These are phyloP conservation scores for Fissipunctia ypsillon DNA, from an alignment of 2,888 invertebrate species.

Conservation along the genomic window DNA sequence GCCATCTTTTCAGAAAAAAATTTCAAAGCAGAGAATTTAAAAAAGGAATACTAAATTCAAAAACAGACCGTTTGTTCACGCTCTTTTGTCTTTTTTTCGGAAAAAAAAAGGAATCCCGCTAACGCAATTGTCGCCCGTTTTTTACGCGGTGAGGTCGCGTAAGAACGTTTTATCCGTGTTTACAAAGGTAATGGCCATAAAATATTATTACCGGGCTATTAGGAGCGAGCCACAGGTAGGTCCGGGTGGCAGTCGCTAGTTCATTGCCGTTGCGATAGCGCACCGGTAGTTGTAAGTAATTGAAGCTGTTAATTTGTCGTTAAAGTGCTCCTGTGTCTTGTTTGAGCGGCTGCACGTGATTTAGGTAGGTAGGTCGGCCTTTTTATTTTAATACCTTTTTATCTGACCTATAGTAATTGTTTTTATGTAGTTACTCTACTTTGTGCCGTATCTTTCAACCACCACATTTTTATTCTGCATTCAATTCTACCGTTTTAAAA, in stretches of 20 bases:
- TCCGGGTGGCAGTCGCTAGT: conserved; percentile 80
- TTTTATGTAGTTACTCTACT: not conserved
- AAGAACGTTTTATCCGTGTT: conserved; percentile 86
- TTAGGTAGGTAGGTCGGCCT: conserved; percentile 60
- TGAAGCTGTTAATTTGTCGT: conserved; percentile 83
- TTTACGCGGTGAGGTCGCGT: conserved; percentile 78
- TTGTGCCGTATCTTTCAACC: not conserved
- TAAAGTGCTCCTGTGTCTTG: conserved; percentile 77
- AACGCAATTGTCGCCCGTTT: conserved; percentile 84
- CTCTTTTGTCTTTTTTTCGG: conserved; percentile 73
- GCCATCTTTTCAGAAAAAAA: conserved; percentile 44
- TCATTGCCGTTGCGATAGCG: conserved; percentile 81
- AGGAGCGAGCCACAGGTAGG: conserved; percentile 87
- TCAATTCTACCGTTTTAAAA: not conserved
- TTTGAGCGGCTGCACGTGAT: conserved; percentile 73
- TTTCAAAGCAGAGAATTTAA: conserved; percentile 69
- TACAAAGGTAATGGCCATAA: conserved; percentile 88
- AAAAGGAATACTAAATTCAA: conserved; percentile 71
- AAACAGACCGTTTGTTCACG: conserved; percentile 67
- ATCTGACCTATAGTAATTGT: conserved; percentile 13
- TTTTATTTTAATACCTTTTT: conserved; percentile 45
- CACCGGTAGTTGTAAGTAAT: conserved; percentile 81
- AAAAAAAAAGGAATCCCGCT: conserved; percentile 77
- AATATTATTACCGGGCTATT: conserved; percentile 88
- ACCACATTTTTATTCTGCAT: not conserved